These are phyloP conservation scores for Diglossa cyanea DNA, from an alignment of 2,797 vertebrate species.

Conservation along the genomic window DNA sequence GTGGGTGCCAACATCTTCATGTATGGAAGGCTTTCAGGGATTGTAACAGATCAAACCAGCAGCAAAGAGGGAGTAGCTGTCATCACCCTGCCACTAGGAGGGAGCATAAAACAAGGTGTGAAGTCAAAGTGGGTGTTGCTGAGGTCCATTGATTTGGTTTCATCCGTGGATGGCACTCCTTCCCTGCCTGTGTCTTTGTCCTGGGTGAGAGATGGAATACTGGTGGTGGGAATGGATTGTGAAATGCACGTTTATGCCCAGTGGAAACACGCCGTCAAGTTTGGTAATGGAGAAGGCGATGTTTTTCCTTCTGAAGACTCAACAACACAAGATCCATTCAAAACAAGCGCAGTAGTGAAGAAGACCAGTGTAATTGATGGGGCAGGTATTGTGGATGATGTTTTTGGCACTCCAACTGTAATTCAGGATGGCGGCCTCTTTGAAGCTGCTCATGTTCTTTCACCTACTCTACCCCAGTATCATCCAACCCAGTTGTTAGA, in stretches of 20 bases:
- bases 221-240: constrained; percentile 98
- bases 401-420: constrained; percentile 87
- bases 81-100: constrained; percentile 94
- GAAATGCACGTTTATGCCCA: constrained; percentile 99
- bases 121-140: constrained; percentile 95
- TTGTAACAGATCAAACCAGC: constrained; percentile 90
- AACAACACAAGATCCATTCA: constrained; percentile 70
- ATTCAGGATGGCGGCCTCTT: constrained; percentile 96
- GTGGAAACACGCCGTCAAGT: constrained; percentile 91
- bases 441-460: constrained; percentile 94
- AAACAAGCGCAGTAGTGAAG: constrained; percentile 77
- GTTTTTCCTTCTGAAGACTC: constrained; percentile 78
- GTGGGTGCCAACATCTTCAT: constrained; percentile 97
- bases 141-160: constrained; percentile 90
- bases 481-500: constrained; percentile 96
- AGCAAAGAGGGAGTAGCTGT: constrained; percentile 95
- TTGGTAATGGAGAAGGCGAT: constrained; percentile 78
- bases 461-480: constrained; percentile 96
- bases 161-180: constrained; percentile 94
- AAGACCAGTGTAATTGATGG: constrained; percentile 87
- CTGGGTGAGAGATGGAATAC: constrained; percentile 96
- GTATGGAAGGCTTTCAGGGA: constrained; percentile 95
- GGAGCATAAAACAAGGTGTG: constrained; percentile 98
- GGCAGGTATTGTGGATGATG: constrained; percentile 84
- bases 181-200: constrained; percentile 95